These are phyloP conservation scores for Alcis repandata DNA, from an alignment of 2,888 invertebrate species.

Conservation along the genomic window DNA sequence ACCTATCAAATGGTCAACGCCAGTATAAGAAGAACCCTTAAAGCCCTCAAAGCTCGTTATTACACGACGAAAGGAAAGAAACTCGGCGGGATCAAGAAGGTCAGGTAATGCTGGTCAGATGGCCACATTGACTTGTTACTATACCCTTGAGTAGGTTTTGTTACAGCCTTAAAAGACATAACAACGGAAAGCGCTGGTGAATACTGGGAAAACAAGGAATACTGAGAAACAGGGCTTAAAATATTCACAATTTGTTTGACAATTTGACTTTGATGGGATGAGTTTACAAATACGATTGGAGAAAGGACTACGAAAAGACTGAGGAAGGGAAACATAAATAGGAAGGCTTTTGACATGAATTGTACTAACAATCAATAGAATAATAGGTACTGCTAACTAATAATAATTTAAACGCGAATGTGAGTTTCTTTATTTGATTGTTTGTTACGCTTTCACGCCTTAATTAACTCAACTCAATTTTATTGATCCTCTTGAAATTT, in stretches of 20 bases:
- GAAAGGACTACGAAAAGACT: no score
- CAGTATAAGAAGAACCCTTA: slow-evolving; percentile 45
- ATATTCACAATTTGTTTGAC: slow-evolving; percentile 31
- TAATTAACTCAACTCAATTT: no score
- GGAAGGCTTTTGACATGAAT: no score
- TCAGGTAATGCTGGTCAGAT: slow-evolving; percentile 41
- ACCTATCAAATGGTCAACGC: slow-evolving; percentile 51
- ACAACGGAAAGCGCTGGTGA: slow-evolving; percentile 46
- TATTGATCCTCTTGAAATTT: no score
- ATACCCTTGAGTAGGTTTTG: slow-evolving; percentile 42
- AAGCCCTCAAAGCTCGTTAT: slow-evolving; percentile 10
- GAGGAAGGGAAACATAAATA: no score
- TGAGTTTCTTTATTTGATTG: no score
- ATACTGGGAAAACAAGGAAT: slow-evolving; percentile 25
- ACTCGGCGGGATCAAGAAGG: slow-evolving; percentile 29
- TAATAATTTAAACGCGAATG: no score
- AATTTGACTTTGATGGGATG: slow-evolving; percentile 7
- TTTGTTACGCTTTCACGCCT: no score
- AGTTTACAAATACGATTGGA: not conserved
- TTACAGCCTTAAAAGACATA: slow-evolving; percentile 50
- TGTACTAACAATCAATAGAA: no score
- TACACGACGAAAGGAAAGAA: slow-evolving; percentile 12
- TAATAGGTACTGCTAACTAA: no score
- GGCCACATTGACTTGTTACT: slow-evolving; percentile 50
- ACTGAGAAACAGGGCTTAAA: slow-evolving; percentile 7